Conservation (phyloP, 2,113 vertebrate species). For the Chelonoidis abingdonii region DNA sequence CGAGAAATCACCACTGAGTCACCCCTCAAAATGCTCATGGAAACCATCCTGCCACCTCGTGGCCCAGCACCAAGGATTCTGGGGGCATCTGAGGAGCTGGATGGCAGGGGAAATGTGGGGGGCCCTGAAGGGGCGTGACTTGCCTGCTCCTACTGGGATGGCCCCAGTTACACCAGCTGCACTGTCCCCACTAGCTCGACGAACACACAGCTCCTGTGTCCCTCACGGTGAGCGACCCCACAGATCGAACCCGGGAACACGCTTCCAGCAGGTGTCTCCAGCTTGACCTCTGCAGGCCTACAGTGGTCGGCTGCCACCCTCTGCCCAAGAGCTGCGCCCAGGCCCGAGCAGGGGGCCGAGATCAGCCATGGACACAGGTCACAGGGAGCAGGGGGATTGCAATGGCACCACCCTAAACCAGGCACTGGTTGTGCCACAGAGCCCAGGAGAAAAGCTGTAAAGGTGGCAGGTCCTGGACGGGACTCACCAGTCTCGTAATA, state of each 20-base stretch:
- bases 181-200: accelerated
- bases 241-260: background rate
- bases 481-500: conserved; percentile 59
- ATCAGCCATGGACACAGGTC: background rate
- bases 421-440: no score
- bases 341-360: background rate
- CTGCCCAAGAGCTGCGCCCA: background rate
- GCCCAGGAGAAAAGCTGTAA: accelerated
- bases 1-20: background rate
- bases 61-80: background rate
- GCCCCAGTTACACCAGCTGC: background rate
- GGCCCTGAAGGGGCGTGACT: background rate
- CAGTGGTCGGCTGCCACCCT: no score
- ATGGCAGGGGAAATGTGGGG: background rate
- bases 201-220: background rate
- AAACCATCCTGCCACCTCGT: background rate
- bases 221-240: background rate
- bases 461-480: accelerated
- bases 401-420: background rate
- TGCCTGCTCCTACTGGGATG: background rate
- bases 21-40: background rate
- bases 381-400: background rate
- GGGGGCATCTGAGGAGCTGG: background rate
- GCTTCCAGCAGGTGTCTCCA: no score
- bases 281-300: no score